Conservation (phyloP, 2,113 vertebrate genomes). For the Gnathonemus longibarbis region DNA sequence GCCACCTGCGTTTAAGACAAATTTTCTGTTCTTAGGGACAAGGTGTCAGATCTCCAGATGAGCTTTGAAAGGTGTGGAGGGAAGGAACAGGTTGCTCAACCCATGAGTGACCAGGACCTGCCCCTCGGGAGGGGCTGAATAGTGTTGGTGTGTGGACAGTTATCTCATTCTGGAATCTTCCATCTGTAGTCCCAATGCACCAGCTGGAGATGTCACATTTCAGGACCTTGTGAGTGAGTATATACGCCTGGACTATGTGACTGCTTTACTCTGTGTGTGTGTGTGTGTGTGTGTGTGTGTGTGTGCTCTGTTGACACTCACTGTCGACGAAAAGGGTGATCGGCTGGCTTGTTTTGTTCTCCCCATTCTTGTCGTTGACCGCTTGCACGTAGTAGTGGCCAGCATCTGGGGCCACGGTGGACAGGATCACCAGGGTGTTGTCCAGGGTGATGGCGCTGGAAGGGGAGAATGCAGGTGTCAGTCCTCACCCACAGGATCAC, state of each 20-base stretch:
- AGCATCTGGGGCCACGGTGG: slow-evolving; percentile 85
- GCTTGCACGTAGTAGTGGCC: slow-evolving; percentile 95
- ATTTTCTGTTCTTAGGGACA: background rate
- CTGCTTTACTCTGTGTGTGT: slow-evolving; percentile 7
- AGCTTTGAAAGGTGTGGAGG: background rate
- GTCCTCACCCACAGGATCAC: background rate
- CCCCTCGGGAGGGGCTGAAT: background rate
- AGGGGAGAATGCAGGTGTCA: background rate
- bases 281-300: background rate
- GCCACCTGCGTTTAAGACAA: background rate
- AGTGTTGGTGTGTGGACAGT: background rate
- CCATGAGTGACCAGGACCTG: background rate
- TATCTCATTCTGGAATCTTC: background rate
- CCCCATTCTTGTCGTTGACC: slow-evolving; percentile 94
- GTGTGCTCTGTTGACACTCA: slow-evolving; percentile 55
- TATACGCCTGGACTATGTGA: background rate
- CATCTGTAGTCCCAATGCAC: background rate
- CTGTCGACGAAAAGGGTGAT: slow-evolving; percentile 85
- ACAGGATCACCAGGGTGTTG: slow-evolving; percentile 94
- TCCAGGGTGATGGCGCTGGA: slow-evolving; percentile 89
- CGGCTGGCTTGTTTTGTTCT: slow-evolving; percentile 97
- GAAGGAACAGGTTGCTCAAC: background rate
- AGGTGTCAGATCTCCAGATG: background rate
- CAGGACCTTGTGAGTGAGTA: background rate
- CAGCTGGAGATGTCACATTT: background rate